Conservation (phyloP, 2,888 invertebrate genomes). For the Drosophila ezoana region DNA sequence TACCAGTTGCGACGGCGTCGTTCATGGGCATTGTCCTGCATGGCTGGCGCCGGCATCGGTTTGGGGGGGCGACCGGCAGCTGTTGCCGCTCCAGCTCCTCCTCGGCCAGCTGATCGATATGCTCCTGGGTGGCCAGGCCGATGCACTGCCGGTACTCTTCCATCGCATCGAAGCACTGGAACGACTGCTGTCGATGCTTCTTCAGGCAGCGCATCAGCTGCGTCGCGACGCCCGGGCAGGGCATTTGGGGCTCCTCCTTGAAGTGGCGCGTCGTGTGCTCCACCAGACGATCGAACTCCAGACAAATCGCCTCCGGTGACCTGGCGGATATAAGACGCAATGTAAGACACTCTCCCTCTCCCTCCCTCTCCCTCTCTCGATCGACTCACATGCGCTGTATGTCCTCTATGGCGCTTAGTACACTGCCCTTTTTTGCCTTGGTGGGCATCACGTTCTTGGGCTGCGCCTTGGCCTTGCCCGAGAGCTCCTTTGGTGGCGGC, state of each 20-base stretch:
- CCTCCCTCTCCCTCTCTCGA: background rate
- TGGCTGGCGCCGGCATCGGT: background rate
- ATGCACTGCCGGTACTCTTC: constrained; percentile 56
- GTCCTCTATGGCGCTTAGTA: constrained; percentile 48
- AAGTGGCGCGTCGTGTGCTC: constrained; percentile 34
- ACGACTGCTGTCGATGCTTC: constrained; percentile 36
- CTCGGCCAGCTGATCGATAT: constrained; percentile 42
- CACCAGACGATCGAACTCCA: constrained; percentile 59
- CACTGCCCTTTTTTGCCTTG: constrained; percentile 28
- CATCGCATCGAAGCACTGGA: constrained; percentile 53
- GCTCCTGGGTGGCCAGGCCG: constrained; percentile 39
- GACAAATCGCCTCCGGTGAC: constrained; percentile 47
- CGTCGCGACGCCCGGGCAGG: constrained; percentile 38
- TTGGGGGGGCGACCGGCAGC: constrained; percentile 7
- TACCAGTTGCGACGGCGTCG: constrained; percentile 41
- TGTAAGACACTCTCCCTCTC: background rate
- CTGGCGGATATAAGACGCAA: constrained; percentile 12
- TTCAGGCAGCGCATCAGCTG: constrained; percentile 47
- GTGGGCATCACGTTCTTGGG: background rate
- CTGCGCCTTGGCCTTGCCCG: background rate
- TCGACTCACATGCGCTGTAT: constrained; percentile 63
- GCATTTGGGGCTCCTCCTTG: constrained; percentile 8
- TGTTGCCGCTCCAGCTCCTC: background rate
- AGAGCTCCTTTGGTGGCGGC: constrained; percentile 2
- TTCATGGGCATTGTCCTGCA: background rate